These are phyloP conservation scores for Mus spretus DNA, from an alignment of 2,797 vertebrate genomes.

Conservation along the genomic window DNA sequence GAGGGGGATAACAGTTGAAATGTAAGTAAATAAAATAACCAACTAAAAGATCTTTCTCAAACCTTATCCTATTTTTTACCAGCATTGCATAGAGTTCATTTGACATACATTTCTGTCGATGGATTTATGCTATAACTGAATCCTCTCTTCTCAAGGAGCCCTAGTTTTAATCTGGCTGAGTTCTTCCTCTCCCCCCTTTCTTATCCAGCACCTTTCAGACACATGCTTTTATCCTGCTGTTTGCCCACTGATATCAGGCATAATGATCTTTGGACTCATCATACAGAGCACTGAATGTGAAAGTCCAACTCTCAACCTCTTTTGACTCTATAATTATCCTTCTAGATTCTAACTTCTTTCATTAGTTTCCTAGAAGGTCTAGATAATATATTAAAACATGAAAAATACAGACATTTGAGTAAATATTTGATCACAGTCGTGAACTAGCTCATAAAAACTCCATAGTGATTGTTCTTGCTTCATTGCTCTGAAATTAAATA, in stretches of 20 bases:
- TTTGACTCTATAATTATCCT: slow-evolving; percentile 12
- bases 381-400: not conserved
- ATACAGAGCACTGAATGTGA: slow-evolving; percentile 16
- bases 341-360: not conserved
- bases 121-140: not conserved
- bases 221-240: not conserved
- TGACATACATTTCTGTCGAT: slow-evolving; percentile 2
- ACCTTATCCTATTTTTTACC: not conserved
- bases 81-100: not conserved
- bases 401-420: not conserved
- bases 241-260: not conserved
- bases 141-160: not conserved
- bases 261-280: not conserved
- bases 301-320: not conserved
- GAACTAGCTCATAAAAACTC: not conserved
- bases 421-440: not conserved
- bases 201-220: not conserved
- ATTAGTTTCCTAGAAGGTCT: not conserved
- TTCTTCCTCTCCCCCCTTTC: not conserved
- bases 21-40: too few relatives aligned
- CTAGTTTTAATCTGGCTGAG: not conserved
- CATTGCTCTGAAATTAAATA: not conserved
- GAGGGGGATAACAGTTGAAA: too few relatives aligned
- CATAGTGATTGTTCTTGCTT: not conserved
- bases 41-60: not conserved